phyloP scores from a whole-genome alignment of 2,113 vertebrate species.

The Crotophaga sulcirostris region DNA sequence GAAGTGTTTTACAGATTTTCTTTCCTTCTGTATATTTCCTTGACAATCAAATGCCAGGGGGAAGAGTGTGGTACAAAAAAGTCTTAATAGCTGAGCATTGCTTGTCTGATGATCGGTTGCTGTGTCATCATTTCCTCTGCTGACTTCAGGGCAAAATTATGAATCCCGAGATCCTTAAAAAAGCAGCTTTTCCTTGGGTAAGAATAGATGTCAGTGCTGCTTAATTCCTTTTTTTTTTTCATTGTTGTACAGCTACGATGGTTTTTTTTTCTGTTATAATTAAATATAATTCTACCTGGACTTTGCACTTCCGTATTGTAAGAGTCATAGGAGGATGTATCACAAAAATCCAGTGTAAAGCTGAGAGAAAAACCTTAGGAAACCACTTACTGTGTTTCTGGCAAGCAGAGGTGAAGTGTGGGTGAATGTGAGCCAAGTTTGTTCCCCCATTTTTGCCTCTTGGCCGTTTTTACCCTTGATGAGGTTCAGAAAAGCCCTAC shows the following conservation, averaged over 20 bases:
- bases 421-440: neutral
- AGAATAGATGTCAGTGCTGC: neutral
- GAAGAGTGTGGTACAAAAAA: neutral
- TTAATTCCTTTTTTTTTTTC: neutral
- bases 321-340: neutral
- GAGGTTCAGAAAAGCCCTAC: neutral
- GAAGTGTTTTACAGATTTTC: neutral
- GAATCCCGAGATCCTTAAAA: neutral
- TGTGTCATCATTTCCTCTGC: neutral
- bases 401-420: neutral
- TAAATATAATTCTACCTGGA: neutral
- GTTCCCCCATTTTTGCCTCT: neutral
- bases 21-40: neutral
- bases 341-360: neutral
- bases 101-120: neutral
- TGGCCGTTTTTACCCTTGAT: neutral
- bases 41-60: neutral
- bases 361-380: neutral
- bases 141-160: neutral
- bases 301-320: neutral
- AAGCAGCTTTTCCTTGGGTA: neutral
- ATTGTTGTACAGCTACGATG: neutral
- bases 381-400: neutral
- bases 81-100: neutral
- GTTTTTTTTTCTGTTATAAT: neutral